Conservation (phyloP, 2,888 invertebrate genomes). For the Smittia sp. region DNA sequence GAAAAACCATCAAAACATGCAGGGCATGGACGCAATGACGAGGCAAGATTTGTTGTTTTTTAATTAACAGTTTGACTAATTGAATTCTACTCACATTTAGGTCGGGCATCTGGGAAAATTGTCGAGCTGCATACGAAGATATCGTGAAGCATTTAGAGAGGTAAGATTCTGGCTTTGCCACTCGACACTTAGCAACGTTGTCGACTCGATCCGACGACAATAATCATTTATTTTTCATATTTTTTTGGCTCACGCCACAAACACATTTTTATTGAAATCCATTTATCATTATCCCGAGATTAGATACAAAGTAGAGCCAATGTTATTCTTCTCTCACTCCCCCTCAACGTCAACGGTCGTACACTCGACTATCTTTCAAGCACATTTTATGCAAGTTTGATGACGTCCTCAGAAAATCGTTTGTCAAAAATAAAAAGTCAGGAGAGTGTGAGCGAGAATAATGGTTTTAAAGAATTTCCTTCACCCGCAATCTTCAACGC, state of each 20-base stretch:
- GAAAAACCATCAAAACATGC: constrained; percentile 80
- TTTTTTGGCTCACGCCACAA: constrained; percentile 37
- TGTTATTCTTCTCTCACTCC: not conserved
- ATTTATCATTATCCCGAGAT: constrained; percentile 35
- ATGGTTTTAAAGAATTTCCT: constrained; percentile 18
- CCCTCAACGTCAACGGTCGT: not conserved
- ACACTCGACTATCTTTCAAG: not conserved
- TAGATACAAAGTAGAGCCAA: constrained; percentile 18
- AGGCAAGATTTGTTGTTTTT: constrained; percentile 58
- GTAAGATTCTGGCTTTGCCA: constrained; percentile 58
- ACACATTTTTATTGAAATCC: constrained; percentile 35
- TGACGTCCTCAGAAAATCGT: constrained; percentile 40
- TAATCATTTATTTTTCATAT: constrained; percentile 19
- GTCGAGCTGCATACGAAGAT: constrained; percentile 91
- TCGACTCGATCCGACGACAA: not conserved
- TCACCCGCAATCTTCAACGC: constrained; percentile 22
- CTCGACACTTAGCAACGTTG: not conserved
- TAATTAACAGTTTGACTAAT: constrained; percentile 13
- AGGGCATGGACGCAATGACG: constrained; percentile 87
- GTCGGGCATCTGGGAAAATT: constrained; percentile 92
- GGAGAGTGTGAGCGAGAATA: not conserved
- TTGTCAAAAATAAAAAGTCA: constrained; percentile 31
- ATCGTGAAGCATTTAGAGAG: constrained; percentile 93
- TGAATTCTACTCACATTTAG: constrained; percentile 53
- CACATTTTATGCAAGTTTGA: constrained; percentile 35